Evolutionary conservation across 2,797 vertebrate species (phyloP).

Genomic region (Bradypus variegatus): DNA sequence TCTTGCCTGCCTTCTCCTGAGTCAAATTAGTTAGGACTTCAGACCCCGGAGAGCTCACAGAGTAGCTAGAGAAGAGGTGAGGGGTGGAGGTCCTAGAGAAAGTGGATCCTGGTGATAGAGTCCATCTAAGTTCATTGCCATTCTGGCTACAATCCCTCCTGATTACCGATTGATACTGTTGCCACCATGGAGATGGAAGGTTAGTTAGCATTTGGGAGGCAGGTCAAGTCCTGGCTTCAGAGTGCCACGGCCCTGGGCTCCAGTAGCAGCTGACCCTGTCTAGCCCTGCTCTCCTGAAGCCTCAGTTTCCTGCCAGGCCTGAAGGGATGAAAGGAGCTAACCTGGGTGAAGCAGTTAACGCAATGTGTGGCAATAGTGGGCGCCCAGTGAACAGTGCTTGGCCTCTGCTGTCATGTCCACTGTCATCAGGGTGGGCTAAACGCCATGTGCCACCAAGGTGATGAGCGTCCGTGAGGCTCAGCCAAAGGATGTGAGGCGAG

Average conservation of each 20-base stretch:
- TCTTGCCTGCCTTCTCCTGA: background rate
- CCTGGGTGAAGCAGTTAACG: too few relatives aligned
- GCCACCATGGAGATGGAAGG: background rate
- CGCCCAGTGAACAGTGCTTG: background rate
- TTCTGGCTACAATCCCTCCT: background rate
- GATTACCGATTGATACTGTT: background rate
- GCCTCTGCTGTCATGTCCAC: accelerated
- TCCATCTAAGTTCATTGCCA: background rate
- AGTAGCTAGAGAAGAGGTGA: background rate
- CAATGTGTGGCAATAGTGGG: background rate
- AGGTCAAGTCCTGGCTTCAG: background rate
- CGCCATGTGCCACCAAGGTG: background rate
- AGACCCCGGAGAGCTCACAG: background rate
- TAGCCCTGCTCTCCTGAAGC: background rate
- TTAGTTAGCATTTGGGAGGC: background rate
- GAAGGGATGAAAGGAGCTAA: background rate
- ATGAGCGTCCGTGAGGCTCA: background rate
- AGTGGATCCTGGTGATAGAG: background rate
- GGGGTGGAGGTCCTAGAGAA: background rate
- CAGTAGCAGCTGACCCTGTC: background rate
- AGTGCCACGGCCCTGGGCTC: background rate
- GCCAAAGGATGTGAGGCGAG: background rate
- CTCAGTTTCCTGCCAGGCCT: background rate
- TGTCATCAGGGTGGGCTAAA: accelerated
- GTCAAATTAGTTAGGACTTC: background rate